Evolutionary conservation across 2,888 invertebrate genomes (phyloP).

Genomic region (Macrosoma leucophasiata): DNA sequence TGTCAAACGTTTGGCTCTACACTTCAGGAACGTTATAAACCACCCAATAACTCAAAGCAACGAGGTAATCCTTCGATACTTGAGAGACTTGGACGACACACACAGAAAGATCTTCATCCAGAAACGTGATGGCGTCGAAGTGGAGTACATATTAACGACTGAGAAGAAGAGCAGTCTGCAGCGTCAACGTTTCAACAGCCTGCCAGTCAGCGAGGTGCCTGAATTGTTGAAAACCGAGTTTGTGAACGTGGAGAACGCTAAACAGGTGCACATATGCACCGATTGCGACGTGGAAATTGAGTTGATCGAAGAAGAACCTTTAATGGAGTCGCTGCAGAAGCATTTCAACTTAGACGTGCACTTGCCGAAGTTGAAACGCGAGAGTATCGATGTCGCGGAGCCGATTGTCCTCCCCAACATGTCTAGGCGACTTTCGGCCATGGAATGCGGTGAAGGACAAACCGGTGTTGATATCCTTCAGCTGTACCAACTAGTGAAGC

Average conservation of each 20-base stretch:
- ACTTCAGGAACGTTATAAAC: slow-evolving; percentile 50
- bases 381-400: slow-evolving; percentile 63
- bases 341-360: slow-evolving; percentile 61
- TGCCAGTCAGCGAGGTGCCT: slow-evolving; percentile 64
- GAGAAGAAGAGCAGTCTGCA: slow-evolving; percentile 65
- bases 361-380: slow-evolving; percentile 55
- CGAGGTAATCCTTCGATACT: slow-evolving; percentile 40
- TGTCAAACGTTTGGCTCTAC: slow-evolving; percentile 52
- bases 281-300: slow-evolving; percentile 65
- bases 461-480: slow-evolving; percentile 44
- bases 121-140: slow-evolving; percentile 56
- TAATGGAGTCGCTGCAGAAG: slow-evolving; percentile 65
- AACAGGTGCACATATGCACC: slow-evolving; percentile 64
- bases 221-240: slow-evolving; percentile 60
- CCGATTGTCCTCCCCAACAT: slow-evolving; percentile 59
- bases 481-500: slow-evolving; percentile 43
- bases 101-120: slow-evolving; percentile 52
- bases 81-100: slow-evolving; percentile 46
- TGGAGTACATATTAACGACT: slow-evolving; percentile 66
- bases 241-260: slow-evolving; percentile 46
- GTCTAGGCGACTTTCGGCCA: slow-evolving; percentile 59
- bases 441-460: slow-evolving; percentile 53
- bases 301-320: slow-evolving; percentile 56
- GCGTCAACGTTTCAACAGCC: slow-evolving; percentile 62
- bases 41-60: slow-evolving; percentile 51